These are phyloP conservation scores for Scopus umbretta DNA, from an alignment of 2,113 vertebrate genomes.

Conservation along the genomic window DNA sequence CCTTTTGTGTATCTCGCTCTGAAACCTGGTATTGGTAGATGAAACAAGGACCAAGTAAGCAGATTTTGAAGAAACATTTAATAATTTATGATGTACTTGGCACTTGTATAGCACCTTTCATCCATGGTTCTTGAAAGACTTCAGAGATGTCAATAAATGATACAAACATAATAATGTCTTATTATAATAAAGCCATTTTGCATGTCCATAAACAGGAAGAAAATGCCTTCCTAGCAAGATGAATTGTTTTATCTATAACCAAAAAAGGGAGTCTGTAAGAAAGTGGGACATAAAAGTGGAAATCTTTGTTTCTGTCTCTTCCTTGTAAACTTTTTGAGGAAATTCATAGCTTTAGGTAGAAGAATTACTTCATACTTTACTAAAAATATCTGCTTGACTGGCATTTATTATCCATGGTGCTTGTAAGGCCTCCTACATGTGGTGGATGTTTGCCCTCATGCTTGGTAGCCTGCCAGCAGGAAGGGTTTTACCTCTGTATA, in stretches of 20 bases:
- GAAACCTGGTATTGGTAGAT: background rate
- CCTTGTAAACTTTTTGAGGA: background rate
- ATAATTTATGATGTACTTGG: constrained; percentile 17
- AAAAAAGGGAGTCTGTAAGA: background rate
- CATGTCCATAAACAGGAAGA: background rate
- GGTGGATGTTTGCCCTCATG: background rate
- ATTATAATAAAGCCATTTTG: constrained; percentile 1
- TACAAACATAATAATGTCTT: background rate
- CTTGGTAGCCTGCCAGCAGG: background rate
- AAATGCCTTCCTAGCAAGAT: background rate
- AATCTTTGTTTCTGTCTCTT: background rate
- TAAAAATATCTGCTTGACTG: background rate
- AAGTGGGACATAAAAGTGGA: background rate
- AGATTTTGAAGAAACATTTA: constrained; percentile 8
- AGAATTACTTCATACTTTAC: background rate
- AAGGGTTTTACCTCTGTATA: background rate
- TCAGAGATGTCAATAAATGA: constrained; percentile 22
- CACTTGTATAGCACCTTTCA: constrained; percentile 2
- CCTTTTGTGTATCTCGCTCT: background rate
- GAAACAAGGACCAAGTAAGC: background rate
- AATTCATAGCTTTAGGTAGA: background rate
- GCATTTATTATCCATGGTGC: background rate
- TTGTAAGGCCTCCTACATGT: background rate
- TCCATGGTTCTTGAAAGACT: constrained; percentile 6
- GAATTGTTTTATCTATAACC: background rate